A percentile compares a stretch with the other conserved stretches of the same genome.
Evolutionary conservation across 2,797 vertebrate species (phyloP).

Genomic region (Paratrypauchen microcephalus): DNA sequence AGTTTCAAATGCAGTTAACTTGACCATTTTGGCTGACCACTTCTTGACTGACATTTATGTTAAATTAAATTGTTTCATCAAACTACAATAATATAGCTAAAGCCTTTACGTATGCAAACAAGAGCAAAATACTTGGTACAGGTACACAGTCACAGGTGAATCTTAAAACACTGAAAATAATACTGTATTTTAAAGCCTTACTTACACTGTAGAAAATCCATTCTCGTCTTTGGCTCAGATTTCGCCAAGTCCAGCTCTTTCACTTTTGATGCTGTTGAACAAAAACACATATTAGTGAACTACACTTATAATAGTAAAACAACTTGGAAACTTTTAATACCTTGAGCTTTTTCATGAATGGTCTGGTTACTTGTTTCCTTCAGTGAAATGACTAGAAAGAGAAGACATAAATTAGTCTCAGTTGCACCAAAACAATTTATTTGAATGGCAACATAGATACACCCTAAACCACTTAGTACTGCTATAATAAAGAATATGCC

Average conservation of each 20-base stretch:
- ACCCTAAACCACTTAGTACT: too few relatives aligned
- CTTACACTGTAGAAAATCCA: slow-evolving; percentile 74
- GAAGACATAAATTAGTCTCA: not conserved
- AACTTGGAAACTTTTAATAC: slow-evolving; percentile 21
- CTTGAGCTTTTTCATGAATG: slow-evolving; percentile 48
- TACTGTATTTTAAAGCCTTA: not conserved
- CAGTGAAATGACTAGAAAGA: slow-evolving; percentile 52
- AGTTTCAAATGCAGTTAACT: too few relatives aligned
- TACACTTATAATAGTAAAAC: not conserved
- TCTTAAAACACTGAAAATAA: not conserved
- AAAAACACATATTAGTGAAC: not conserved
- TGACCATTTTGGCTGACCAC: not conserved
- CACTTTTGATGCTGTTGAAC: slow-evolving; percentile 25
- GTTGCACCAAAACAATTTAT: not conserved
- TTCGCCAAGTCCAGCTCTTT: slow-evolving; percentile 29
- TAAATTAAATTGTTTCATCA: not conserved
- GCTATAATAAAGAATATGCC: too few relatives aligned
- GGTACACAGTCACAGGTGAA: not conserved
- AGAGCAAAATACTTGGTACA: not conserved
- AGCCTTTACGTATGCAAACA: not conserved
- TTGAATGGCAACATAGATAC: not conserved
- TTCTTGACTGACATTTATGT: not conserved
- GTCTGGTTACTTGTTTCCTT: slow-evolving; percentile 52
- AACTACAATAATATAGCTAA: not conserved
- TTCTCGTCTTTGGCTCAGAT: slow-evolving; percentile 63